phyloP scores from a whole-genome alignment of 2,888 invertebrate species.

The Andrena minutula region DNA sequence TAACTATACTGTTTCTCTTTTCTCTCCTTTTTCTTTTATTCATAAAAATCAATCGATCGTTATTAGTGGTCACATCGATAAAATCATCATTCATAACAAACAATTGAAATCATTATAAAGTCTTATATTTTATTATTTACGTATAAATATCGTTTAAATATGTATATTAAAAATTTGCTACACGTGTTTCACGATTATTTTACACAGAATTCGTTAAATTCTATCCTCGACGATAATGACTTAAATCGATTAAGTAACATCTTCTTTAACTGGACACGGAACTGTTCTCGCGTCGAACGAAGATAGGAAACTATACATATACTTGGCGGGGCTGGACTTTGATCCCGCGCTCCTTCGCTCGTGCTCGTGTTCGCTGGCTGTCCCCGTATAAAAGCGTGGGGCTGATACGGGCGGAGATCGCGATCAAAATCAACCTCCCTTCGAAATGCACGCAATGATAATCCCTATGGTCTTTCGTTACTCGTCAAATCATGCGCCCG shows the following conservation, averaged over 20 bases:
- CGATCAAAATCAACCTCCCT: slow-evolving; percentile 21
- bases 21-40: slow-evolving; percentile 16
- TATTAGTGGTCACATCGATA: slow-evolving; percentile 78
- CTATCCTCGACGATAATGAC: slow-evolving; percentile 79
- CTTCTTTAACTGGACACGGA: slow-evolving; percentile 76
- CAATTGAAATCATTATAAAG: slow-evolving; percentile 75
- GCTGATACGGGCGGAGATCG: slow-evolving; percentile 23
- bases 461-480: slow-evolving; percentile 49
- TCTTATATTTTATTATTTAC: slow-evolving; percentile 80
- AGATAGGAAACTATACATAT: slow-evolving; percentile 45
- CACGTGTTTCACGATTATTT: slow-evolving; percentile 82
- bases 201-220: slow-evolving; percentile 82
- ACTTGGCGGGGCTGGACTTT: slow-evolving; percentile 32
- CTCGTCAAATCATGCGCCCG: slow-evolving; percentile 38
- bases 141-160: slow-evolving; percentile 80
- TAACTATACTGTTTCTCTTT: slow-evolving; percentile 25
- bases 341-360: slow-evolving; percentile 5
- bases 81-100: slow-evolving; percentile 77
- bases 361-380: slow-evolving; percentile 1
- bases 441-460: slow-evolving; percentile 42
- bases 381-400: slow-evolving; percentile 4
- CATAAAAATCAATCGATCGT: slow-evolving; percentile 64
- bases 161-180: slow-evolving; percentile 83
- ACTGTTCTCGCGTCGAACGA: slow-evolving; percentile 65
- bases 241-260: slow-evolving; percentile 81